These are phyloP conservation scores for Gymnodraco acuticeps DNA, from an alignment of 2,797 vertebrate species.

Conservation along the genomic window DNA sequence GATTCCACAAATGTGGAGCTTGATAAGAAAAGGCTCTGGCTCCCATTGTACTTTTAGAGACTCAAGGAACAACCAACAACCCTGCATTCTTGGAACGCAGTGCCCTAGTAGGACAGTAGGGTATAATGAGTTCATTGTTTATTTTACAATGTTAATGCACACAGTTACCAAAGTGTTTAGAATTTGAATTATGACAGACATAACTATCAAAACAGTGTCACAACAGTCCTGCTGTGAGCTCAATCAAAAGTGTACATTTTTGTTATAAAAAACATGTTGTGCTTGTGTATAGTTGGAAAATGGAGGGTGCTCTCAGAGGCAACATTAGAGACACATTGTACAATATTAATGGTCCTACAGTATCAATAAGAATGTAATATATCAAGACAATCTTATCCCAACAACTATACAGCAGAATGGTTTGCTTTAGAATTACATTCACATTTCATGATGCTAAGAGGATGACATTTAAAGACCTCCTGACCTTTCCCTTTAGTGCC, in stretches of 20 bases:
- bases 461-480: too few species aligned
- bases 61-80: too few species aligned
- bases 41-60: too few species aligned
- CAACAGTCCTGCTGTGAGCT: neutral
- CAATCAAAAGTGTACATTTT: constrained; percentile 5
- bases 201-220: constrained; percentile 11
- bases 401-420: neutral
- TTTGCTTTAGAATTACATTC: neutral
- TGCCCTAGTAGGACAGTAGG: too few species aligned
- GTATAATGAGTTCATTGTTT: too few species aligned
- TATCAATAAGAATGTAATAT: neutral
- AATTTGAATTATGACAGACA: constrained; percentile 8
- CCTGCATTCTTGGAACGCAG: too few species aligned
- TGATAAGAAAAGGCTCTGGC: too few species aligned
- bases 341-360: neutral
- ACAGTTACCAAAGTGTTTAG: neutral
- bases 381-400: neutral
- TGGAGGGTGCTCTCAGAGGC: neutral
- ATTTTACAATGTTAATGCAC: neutral
- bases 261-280: neutral
- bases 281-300: constrained; percentile 15
- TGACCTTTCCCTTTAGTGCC: too few species aligned
- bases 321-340: neutral
- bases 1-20: too few species aligned
- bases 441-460: neutral